These are phyloP conservation scores for Agonopterix heracliana DNA, from an alignment of 2,888 invertebrate species.

Conservation along the genomic window DNA sequence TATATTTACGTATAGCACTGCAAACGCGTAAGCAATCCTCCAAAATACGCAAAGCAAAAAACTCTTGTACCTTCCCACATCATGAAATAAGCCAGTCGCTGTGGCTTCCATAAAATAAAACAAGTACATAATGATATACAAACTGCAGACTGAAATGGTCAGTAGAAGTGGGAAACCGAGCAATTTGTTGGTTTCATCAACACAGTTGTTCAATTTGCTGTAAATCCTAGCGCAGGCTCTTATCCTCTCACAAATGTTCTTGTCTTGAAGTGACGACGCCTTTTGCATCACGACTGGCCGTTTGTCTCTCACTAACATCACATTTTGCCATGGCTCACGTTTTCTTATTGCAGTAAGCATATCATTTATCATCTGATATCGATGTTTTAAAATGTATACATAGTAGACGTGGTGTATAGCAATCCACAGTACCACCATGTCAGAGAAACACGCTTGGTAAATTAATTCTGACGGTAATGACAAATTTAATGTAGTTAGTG, in stretches of 20 bases:
- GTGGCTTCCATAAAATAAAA: constrained; percentile 64
- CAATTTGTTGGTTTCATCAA: constrained; percentile 25
- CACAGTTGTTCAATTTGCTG: constrained; percentile 34
- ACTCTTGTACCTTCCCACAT: constrained; percentile 34
- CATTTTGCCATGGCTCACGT: constrained; percentile 32
- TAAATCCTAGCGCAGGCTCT: constrained; percentile 41
- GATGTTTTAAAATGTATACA: constrained; percentile 29
- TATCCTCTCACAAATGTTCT: constrained; percentile 38
- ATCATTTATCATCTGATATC: constrained; percentile 42
- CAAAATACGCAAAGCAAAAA: constrained; percentile 46
- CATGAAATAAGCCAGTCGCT: constrained; percentile 45
- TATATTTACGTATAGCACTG: constrained; percentile 33
- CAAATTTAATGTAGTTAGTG: constrained; percentile 25
- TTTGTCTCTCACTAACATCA: constrained; percentile 29
- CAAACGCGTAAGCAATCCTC: constrained; percentile 38
- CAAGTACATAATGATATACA: constrained; percentile 38
- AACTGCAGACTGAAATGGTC: constrained; percentile 31
- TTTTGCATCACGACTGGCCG: constrained; percentile 21
- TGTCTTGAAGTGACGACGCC: constrained; percentile 32
- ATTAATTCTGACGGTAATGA: constrained; percentile 38
- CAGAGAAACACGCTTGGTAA: constrained; percentile 38
- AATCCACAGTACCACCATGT: constrained; percentile 32
- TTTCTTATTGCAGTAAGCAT: constrained; percentile 32
- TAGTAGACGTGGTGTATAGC: constrained; percentile 36
- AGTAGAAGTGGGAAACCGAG: constrained; percentile 38